Conservation (phyloP, 2,888 invertebrate species). For the Acanthacorydalis orientalis region DNA sequence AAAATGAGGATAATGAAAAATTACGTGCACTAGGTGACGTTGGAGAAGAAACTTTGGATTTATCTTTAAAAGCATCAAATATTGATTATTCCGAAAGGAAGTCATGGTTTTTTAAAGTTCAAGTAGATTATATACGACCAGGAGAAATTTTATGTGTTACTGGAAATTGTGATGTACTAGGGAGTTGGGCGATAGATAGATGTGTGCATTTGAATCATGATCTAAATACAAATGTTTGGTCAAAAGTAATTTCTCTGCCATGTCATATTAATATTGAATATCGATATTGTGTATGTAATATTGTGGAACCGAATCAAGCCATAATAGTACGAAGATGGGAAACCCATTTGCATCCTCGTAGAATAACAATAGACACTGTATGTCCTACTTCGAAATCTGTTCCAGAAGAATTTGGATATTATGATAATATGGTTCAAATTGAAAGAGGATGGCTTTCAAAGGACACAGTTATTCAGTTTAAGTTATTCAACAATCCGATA, state of each 20-base stretch:
- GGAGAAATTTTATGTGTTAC: conserved; percentile 53
- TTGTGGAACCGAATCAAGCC: conserved; percentile 39
- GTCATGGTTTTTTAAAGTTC: conserved; percentile 34
- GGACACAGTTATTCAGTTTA: conserved; percentile 70
- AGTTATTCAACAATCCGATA: conserved; percentile 64
- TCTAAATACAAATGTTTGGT: conserved; percentile 29
- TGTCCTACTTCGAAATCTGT: conserved; percentile 17
- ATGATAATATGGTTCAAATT: conserved; percentile 36
- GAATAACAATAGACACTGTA: conserved; percentile 26
- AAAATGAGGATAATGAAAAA: conserved; percentile 30
- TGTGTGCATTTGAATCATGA: conserved; percentile 34
- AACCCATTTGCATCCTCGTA: conserved; percentile 51
- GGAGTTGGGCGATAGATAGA: conserved; percentile 49
- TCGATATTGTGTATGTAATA: conserved; percentile 58
- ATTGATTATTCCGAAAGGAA: not conserved
- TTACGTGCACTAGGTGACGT: conserved; percentile 18
- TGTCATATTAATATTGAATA: conserved; percentile 48
- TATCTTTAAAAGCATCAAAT: conserved; percentile 6
- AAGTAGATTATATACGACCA: conserved; percentile 31
- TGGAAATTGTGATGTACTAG: conserved; percentile 49
- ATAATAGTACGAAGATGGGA: conserved; percentile 66
- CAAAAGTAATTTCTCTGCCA: conserved; percentile 44
- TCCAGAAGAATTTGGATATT: conserved; percentile 50
- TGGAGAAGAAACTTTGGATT: conserved; percentile 4
- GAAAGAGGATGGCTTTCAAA: conserved; percentile 73